Conservation (phyloP, 1,140 invertebrate species). For the Rhagoletis zephyria region DNA sequence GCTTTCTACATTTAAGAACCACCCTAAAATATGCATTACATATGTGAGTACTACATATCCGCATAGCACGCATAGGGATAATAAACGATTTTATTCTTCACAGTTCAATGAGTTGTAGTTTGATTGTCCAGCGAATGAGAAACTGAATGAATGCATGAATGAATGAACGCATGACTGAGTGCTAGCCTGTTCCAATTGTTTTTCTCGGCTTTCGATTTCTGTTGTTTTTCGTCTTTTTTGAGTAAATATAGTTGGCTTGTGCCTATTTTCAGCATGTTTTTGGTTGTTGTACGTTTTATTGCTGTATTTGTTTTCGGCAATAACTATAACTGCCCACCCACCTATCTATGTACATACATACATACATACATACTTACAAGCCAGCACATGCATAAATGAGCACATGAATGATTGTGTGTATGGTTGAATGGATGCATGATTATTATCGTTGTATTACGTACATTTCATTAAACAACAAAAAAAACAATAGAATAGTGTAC, state of each 20-base stretch:
- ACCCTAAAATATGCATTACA: not conserved
- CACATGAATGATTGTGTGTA: conserved; percentile 22
- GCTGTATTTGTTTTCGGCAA: not conserved
- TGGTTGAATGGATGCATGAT: conserved; percentile 12
- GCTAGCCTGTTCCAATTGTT: not conserved
- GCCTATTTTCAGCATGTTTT: not conserved
- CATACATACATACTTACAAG: not conserved
- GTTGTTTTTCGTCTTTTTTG: not conserved
- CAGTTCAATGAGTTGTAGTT: conserved; percentile 45
- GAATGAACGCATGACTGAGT: conserved; percentile 20
- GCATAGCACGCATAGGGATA: not conserved
- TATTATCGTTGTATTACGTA: not conserved
- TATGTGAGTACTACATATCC: not conserved
- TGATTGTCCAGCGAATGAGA: conserved; percentile 40
- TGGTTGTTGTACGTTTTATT: not conserved
- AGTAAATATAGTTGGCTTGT: not conserved
- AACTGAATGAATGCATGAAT: not conserved
- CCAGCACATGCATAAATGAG: not conserved
- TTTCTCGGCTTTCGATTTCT: not conserved
- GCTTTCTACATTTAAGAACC: too few species aligned
- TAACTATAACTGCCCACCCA: not conserved
- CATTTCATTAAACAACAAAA: not conserved
- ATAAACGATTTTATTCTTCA: conserved; percentile 50
- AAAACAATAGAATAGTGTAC: not conserved
- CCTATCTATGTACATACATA: not conserved